Percentiles rank a stretch among this genome's conserved stretches.
Conservation (phyloP, 2,797 vertebrate genomes). For the Bucorvus abyssinicus region DNA sequence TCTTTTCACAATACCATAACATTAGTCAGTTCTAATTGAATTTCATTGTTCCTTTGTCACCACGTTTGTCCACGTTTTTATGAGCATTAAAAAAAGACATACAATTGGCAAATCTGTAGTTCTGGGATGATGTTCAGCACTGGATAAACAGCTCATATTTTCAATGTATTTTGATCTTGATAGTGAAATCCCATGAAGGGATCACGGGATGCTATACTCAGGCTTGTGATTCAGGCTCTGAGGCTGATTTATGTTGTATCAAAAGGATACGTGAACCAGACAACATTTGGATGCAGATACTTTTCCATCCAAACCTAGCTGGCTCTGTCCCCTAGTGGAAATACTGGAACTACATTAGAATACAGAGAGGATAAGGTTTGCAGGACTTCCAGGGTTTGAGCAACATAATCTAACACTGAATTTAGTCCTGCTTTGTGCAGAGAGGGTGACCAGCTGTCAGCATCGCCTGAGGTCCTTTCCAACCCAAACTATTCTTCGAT, state of each 20-base stretch:
- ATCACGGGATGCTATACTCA: background rate
- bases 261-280: background rate
- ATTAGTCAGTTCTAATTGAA: background rate
- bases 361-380: fast-evolving
- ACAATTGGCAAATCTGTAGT: background rate
- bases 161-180: background rate
- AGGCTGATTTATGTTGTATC: background rate
- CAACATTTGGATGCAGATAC: background rate
- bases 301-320: background rate
- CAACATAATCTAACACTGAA: background rate
- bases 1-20: background rate
- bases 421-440: background rate
- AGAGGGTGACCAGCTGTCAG: background rate
- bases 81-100: background rate
- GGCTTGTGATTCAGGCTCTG: background rate
- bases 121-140: background rate
- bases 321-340: background rate
- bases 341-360: fast-evolving
- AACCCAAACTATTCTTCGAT: background rate
- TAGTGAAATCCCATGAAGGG: background rate
- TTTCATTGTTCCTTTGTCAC: background rate
- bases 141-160: background rate
- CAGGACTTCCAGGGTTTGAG: background rate
- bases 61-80: background rate
- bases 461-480: background rate